phyloP scores from a whole-genome alignment of 2,888 invertebrate species.

The Anoplius nigerrimus region DNA sequence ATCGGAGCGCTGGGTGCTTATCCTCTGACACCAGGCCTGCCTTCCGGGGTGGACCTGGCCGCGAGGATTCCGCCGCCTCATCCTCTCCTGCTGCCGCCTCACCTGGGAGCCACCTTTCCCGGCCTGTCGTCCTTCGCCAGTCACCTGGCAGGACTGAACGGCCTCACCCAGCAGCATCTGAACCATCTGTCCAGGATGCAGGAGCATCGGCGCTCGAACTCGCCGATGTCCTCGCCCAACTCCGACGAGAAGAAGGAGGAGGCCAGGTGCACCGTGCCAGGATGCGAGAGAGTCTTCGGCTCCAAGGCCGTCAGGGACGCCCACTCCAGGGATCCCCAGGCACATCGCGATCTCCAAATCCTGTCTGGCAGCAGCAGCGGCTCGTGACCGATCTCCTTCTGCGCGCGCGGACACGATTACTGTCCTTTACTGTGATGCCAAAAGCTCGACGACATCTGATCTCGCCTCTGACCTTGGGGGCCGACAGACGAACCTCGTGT shows the following conservation, averaged over 20 bases:
- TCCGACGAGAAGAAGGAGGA: constrained; percentile 76
- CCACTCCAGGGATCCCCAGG: constrained; percentile 78
- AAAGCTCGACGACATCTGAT: constrained; percentile 51
- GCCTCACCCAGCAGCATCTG: constrained; percentile 74
- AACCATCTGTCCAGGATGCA: constrained; percentile 65
- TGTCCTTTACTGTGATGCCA: constrained; percentile 69
- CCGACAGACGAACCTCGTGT: constrained; percentile 13
- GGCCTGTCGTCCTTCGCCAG: constrained; percentile 74
- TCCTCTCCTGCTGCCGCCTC: constrained; percentile 79
- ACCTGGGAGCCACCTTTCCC: constrained; percentile 79
- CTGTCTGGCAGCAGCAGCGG: constrained; percentile 59
- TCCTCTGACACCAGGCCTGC: constrained; percentile 74
- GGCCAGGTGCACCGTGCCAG: constrained; percentile 85
- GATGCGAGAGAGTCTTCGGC: constrained; percentile 87
- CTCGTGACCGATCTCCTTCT: constrained; percentile 70
- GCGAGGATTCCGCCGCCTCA: constrained; percentile 77
- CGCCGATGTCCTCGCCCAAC: constrained; percentile 57
- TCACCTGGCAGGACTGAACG: constrained; percentile 72
- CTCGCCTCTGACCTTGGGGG: constrained; percentile 27
- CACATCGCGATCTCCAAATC: constrained; percentile 67
- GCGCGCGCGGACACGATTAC: constrained; percentile 57
- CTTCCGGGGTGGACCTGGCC: constrained; percentile 64
- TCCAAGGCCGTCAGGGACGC: constrained; percentile 86
- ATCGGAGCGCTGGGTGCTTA: constrained; percentile 72
- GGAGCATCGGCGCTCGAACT: constrained; percentile 56